Conservation (phyloP, 1,140 invertebrate genomes). For the Mycetomoellerius zeteki region DNA sequence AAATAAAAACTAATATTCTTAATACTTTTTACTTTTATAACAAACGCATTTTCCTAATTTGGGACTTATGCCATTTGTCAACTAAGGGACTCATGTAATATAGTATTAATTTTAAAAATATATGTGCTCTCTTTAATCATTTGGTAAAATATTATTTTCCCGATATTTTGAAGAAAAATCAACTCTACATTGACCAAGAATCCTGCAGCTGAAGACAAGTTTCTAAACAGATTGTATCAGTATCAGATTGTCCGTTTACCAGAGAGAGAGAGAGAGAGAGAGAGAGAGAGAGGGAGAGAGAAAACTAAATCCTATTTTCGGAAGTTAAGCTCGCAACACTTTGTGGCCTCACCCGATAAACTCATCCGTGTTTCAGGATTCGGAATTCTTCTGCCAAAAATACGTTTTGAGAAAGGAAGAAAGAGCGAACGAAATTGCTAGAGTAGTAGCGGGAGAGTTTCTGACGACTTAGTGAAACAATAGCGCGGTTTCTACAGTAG, state of each 20-base stretch:
- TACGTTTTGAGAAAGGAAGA: slow-evolving; percentile 9
- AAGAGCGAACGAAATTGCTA: background rate
- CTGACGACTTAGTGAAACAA: slow-evolving; percentile 54
- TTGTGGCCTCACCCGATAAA: slow-evolving; percentile 28
- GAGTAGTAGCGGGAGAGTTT: background rate
- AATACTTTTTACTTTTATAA: too few relatives aligned
- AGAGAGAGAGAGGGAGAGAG: background rate
- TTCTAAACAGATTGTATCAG: background rate
- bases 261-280: background rate
- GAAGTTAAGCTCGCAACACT: slow-evolving; percentile 19
- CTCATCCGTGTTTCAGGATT: slow-evolving; percentile 42
- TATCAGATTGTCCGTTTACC: slow-evolving; percentile 57
- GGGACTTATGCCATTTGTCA: too few relatives aligned
- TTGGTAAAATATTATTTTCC: slow-evolving; percentile 9
- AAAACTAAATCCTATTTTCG: slow-evolving; percentile 60
- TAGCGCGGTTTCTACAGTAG: slow-evolving; percentile 9
- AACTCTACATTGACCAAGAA: background rate
- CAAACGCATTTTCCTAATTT: too few relatives aligned
- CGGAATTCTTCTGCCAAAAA: slow-evolving; percentile 29
- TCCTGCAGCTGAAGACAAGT: background rate
- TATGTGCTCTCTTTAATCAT: background rate
- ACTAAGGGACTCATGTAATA: too few relatives aligned
- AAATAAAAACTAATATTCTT: too few relatives aligned
- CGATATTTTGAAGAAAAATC: background rate
- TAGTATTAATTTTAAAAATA: slow-evolving; percentile 5